phyloP scores from a whole-genome alignment of 2,888 invertebrate species.

The Hoplodrina ambigua region DNA sequence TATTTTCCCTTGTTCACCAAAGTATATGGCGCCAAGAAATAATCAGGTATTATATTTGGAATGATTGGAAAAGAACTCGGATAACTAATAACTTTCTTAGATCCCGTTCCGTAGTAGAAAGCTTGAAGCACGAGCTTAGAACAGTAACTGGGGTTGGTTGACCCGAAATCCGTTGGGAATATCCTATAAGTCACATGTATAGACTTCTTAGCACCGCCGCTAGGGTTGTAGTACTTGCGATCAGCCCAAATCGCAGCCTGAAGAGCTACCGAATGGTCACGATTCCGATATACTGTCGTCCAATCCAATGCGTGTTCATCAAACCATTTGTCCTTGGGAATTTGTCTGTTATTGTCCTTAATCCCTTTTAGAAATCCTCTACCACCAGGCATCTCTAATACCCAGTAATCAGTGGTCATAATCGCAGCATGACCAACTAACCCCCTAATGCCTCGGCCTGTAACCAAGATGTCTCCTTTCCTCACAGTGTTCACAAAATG shows the following conservation, averaged over 20 bases:
- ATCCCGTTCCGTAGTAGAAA: conserved; percentile 75
- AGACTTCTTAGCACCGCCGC: conserved; percentile 70
- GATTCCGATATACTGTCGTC: conserved; percentile 76
- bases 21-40: conserved; percentile 73
- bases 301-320: conserved; percentile 74
- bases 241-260: conserved; percentile 77
- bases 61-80: conserved; percentile 67
- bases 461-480: conserved; percentile 76
- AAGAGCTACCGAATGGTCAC: conserved; percentile 65
- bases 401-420: conserved; percentile 76
- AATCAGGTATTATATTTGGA: conserved; percentile 73
- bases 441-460: conserved; percentile 67
- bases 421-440: conserved; percentile 78
- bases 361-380: conserved; percentile 70
- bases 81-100: conserved; percentile 67
- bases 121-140: conserved; percentile 78
- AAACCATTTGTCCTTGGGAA: conserved; percentile 75
- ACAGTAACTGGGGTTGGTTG: conserved; percentile 76
- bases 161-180: conserved; percentile 65
- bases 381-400: conserved; percentile 78
- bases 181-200: conserved; percentile 75
- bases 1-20: conserved; percentile 74
- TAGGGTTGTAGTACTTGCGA: conserved; percentile 72
- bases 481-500: conserved; percentile 74
- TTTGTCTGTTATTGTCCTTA: conserved; percentile 73